Conservation (phyloP, 2,113 vertebrate species). For the Nothocercus nigrocapillus region DNA sequence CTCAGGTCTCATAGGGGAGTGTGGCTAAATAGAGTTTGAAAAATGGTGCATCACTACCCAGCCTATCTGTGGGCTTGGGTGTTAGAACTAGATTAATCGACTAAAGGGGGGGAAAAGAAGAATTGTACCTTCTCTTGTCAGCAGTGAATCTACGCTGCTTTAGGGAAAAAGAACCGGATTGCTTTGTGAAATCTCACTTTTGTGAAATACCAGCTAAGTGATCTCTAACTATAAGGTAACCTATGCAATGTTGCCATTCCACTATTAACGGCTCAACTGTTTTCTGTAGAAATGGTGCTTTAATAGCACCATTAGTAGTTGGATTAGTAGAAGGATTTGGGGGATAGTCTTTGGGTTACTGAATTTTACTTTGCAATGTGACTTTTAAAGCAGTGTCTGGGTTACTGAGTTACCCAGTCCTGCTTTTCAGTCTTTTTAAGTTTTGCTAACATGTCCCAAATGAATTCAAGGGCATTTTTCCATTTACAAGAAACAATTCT, state of each 20-base stretch:
- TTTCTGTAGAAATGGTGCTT: background rate
- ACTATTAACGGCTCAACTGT: background rate
- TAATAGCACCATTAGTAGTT: background rate
- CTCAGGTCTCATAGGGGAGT: background rate
- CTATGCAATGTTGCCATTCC: background rate
- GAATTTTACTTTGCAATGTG: no score
- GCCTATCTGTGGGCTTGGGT: background rate
- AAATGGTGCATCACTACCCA: background rate
- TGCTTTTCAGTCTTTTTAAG: background rate
- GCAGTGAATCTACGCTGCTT: background rate
- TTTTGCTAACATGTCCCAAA: background rate
- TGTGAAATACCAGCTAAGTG: background rate
- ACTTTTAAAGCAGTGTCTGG: background rate
- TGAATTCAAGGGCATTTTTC: background rate
- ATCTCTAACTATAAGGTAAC: background rate
- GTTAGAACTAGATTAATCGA: background rate
- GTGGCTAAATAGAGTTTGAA: background rate
- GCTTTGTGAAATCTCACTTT: background rate
- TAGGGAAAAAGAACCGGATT: background rate
- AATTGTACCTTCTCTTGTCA: background rate
- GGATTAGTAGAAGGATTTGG: no score
- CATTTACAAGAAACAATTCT: fast-evolving
- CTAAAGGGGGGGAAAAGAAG: fast-evolving
- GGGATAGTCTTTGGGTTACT: no score
- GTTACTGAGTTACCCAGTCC: background rate